A percentile compares a stretch with the other conserved stretches of the same genome.
phyloP scores from a whole-genome alignment of 2,113 vertebrate species.

The Ceuthmochares aereus region DNA sequence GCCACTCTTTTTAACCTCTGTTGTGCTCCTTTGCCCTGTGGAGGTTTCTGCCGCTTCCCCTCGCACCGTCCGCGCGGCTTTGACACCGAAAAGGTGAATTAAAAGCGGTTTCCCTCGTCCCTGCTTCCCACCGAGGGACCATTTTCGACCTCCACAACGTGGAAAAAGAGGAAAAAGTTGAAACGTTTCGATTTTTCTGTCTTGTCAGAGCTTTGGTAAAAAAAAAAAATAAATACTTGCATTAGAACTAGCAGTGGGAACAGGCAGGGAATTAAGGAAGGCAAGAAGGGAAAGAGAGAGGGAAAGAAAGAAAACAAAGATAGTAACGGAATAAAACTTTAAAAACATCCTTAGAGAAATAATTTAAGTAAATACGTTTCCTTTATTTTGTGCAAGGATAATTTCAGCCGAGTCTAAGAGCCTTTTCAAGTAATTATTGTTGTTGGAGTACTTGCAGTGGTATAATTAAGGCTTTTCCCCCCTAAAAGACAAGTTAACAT shows the following conservation, averaged over 20 bases:
- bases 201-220: background rate
- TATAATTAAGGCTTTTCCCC: slow-evolving; percentile 2
- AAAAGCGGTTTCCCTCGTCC: background rate
- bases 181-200: background rate
- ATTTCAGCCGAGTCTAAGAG: slow-evolving; percentile 41
- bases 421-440: slow-evolving; percentile 48
- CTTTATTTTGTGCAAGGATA: slow-evolving; percentile 34
- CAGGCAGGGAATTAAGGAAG: background rate
- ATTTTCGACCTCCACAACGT: background rate
- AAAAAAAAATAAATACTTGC: background rate
- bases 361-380: slow-evolving; percentile 47
- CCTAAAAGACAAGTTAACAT: slow-evolving; percentile 17
- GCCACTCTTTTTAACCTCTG: background rate
- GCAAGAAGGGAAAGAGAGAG: background rate
- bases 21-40: background rate
- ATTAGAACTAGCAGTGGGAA: background rate
- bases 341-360: slow-evolving; percentile 40
- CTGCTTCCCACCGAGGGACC: background rate
- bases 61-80: rapidly evolving
- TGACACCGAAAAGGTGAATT: background rate
- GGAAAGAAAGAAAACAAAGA: background rate
- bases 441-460: slow-evolving; percentile 39
- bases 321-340: slow-evolving; percentile 42
- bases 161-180: background rate
- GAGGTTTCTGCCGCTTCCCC: background rate